Evolutionary conservation across 37 sponge, comb jelly and placozoan genomes (phyloP).

Genomic region (Eunapius fragilis): DNA sequence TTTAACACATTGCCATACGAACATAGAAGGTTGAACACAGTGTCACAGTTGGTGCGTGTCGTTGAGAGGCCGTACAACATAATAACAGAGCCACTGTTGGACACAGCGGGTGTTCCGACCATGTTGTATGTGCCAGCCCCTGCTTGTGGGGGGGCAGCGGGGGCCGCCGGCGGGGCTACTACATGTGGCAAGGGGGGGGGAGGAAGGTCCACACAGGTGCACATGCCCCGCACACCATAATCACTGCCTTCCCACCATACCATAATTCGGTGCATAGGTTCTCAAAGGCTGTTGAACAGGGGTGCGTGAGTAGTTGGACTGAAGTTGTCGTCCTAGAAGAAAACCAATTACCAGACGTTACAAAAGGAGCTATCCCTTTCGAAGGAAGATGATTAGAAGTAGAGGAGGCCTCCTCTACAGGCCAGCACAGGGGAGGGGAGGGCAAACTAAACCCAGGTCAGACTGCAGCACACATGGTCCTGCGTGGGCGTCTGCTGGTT

Average conservation of each 20-base stretch:
- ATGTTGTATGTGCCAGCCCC: slow-evolving; percentile 25
- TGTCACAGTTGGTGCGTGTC: slow-evolving; percentile 76
- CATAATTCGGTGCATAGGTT: neutral
- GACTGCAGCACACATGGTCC: neutral
- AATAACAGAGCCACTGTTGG: slow-evolving; percentile 78
- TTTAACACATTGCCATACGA: slow-evolving; percentile 91
- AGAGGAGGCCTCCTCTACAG: neutral
- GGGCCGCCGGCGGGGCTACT: neutral
- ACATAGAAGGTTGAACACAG: slow-evolving; percentile 89
- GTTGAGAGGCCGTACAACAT: slow-evolving; percentile 87
- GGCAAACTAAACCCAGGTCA: neutral
- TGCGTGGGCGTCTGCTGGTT: slow-evolving; percentile 2
- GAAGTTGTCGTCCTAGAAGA: slow-evolving; percentile 22
- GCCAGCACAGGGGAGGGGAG: neutral
- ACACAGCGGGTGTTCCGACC: slow-evolving; percentile 60
- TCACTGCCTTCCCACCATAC: no score
- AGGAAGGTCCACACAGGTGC: neutral
- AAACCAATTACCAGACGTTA: neutral
- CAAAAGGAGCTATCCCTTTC: neutral
- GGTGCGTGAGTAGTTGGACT: slow-evolving; percentile 1
- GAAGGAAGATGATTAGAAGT: neutral
- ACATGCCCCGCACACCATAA: neutral
- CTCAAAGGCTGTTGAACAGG: slow-evolving; percentile 18
- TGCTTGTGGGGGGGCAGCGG: slow-evolving; percentile 14
- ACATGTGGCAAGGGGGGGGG: neutral